phyloP scores from a whole-genome alignment of 2,797 vertebrate genomes.

The Alauda arvensis region DNA sequence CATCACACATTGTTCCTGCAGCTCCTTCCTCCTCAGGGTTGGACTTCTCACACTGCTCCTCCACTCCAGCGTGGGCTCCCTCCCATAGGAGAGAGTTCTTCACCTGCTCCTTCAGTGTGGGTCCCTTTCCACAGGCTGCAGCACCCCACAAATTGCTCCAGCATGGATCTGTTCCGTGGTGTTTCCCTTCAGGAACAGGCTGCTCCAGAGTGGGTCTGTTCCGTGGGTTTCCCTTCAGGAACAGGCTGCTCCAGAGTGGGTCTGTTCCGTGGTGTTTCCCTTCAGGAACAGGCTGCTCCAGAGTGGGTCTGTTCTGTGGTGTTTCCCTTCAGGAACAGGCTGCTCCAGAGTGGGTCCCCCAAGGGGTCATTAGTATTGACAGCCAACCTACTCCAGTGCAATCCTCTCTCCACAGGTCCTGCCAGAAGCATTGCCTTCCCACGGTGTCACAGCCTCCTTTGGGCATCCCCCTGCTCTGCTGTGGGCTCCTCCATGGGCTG shows the following conservation, averaged over 20 bases:
- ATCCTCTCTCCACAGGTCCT: not conserved
- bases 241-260: not conserved
- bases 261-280: not conserved
- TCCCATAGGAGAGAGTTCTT: not conserved
- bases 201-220: not conserved
- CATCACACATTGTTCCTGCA: not conserved
- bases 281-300: not conserved
- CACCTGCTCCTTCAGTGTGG: not conserved
- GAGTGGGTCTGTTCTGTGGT: not conserved
- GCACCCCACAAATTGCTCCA: not conserved
- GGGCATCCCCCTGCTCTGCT: not conserved
- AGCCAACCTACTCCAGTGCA: not conserved
- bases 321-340: not conserved
- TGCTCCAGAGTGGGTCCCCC: not conserved
- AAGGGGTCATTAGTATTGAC: fast-evolving
- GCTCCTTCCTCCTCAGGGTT: not conserved
- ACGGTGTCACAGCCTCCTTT: not conserved
- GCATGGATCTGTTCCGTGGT: not conserved
- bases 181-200: not conserved
- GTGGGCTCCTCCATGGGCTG: not conserved
- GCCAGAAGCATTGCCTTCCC: not conserved
- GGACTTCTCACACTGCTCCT: not conserved
- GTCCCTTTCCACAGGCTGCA: not conserved
- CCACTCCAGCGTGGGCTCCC: not conserved
- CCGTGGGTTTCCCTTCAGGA: not conserved